Evolutionary conservation across 2,888 invertebrate genomes (phyloP), one percentile per base, ranked within the genome.

Genomic region (Seira sanloemensis): DNA sequence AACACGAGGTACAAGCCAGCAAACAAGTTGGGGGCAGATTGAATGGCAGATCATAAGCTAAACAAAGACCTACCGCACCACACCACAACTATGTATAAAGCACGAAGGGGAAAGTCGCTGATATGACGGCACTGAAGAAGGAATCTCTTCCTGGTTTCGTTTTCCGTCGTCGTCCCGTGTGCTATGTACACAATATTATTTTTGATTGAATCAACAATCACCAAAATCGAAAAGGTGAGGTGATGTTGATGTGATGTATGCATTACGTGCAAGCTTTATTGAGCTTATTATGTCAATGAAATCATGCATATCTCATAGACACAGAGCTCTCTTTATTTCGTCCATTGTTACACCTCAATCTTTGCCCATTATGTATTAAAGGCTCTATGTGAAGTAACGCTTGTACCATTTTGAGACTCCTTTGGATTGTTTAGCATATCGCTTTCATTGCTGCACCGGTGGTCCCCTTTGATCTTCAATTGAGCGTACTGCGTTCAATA

Each of bases 381-480:
- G 66, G 73, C 76, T 85, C 80, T 85, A 37, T 12, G 37, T 81
- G 85, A 85, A 85, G 37, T 9, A 77, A 81, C 78, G 68, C 81
- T 81, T 81, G 72, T 77, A 23, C 77, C 79, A 76, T 78, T 75
- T n/a, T n/a, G 25, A 80, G 80, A 80, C 81, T 81, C 85, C 79
- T 73, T 76, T 54, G 81, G 85, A 74, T 77, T 81, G 85, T 85
- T 85, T 85, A 85, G 77, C 85, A 81, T 85, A 85, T 85, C 85
- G 85, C 77, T 85, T 85, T 81, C 85, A 85, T 37, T 85, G 85
- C 85, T 50, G 72, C 62, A 81, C 81, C 85, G 85, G 85, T 85
- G 85, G 85, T 85, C 85, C 78, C 77, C 81, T 85, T 85, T 81
- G 85, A 85, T 72, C 82, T 81, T 81, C 85, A 85, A 85, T 85